Evolutionary conservation across 2,888 invertebrate genomes (phyloP).

Genomic region (Julus scanicus): DNA sequence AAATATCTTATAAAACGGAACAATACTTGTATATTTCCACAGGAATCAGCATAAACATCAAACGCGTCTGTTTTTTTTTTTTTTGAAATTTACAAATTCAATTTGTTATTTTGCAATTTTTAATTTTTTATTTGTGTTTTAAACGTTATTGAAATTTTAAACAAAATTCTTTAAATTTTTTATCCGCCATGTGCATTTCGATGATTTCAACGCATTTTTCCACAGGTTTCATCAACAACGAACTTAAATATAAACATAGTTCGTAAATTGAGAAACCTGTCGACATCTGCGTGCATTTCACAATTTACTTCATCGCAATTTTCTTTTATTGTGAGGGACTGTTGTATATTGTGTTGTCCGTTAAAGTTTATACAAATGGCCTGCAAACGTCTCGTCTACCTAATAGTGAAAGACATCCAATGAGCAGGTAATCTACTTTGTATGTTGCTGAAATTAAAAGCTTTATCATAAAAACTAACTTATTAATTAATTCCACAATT

Average conservation of each 20-base stretch:
- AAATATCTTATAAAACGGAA: background rate
- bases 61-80: background rate
- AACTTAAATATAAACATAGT: conserved; percentile 27
- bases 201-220: conserved; percentile 4
- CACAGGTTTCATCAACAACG: conserved; percentile 52
- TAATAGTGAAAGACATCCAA: background rate
- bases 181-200: background rate
- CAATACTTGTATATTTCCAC: background rate
- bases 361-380: background rate
- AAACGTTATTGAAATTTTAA: background rate
- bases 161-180: background rate
- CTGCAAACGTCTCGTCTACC: background rate
- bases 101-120: background rate
- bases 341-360: background rate
- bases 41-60: background rate
- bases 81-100: background rate
- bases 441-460: background rate
- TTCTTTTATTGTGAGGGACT: background rate
- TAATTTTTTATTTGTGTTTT: background rate
- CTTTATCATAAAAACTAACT: background rate
- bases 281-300: conserved; percentile 14
- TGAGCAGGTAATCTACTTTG: background rate
- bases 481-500: too few relatives aligned
- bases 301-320: background rate
- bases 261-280: conserved; percentile 44